Base-by-base conservation (phyloP, 2,797 vertebrate species). In the Tragelaphus eurycerus region DNA sequence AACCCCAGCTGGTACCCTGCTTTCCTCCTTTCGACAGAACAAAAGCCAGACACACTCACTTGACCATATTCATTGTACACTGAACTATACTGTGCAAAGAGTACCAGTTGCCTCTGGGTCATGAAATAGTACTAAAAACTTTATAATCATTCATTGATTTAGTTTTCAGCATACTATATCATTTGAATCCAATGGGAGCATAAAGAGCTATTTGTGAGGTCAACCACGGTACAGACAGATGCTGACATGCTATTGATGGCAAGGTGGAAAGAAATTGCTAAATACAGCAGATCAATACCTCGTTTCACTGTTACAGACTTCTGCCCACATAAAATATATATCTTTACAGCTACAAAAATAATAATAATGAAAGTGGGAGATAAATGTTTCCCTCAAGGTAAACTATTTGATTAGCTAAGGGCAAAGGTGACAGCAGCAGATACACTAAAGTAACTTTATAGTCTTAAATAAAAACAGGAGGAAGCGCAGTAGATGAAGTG, bases 71-170 rank as follows among this genome's bases (percentile, higher is more conserved):
- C 99, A 99, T 96, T 98, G 98, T 96, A 98, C 90, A 89, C 98
- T 98, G 98, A 98, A 98, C 98, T 97, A 98, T 98, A 98, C 98
- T 97, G 99, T 99, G 99, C 99, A 99, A 99, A 99, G 98, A 98
- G 98, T 98, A 98, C 98, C 99, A 81, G 98, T 96, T 99, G 99
- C 99, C 99, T 98, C 97, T 93, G 96, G 99, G 99, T 98, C 98
- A 98, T 98, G 98, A 99, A 99, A 99, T 99, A 99, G 99, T 99
- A 99, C 99, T 99, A 99, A 99, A 99, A 99, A 99, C 99, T 99
- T 99, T 99, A 99, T 99, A 99, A 99, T 99, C 99, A 99, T 99
- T 99, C 99, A 99, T 99, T 99, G 99, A 99, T 99, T 99, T 99
- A 98, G 99, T 99, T 99, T 99, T 99, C 99, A 99, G 99, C 99